Conservation (phyloP, 1,140 invertebrate genomes). For the Drosophila chauvacae region DNA sequence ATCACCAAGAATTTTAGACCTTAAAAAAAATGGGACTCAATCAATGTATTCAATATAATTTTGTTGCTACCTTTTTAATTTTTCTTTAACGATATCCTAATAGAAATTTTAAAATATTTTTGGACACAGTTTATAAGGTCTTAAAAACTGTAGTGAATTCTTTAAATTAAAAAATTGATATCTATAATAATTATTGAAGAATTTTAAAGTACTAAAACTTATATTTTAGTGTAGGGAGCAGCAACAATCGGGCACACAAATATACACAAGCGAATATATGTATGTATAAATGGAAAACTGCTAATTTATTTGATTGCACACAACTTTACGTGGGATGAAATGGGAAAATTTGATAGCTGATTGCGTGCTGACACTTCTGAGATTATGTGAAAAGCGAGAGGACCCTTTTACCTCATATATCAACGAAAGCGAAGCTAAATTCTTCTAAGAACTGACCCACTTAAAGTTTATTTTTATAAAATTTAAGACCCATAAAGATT, state of each 20-base stretch:
- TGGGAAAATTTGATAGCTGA: constrained; percentile 7
- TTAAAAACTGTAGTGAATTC: too few relatives aligned
- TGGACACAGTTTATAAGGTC: too few relatives aligned
- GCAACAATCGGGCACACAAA: neutral
- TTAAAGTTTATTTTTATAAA: constrained; percentile 10
- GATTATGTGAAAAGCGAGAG: constrained; percentile 1
- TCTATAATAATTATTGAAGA: too few relatives aligned
- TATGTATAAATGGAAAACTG: neutral
- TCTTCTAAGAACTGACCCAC: constrained; percentile 7
- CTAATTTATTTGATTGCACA: constrained; percentile 21
- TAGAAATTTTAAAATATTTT: too few relatives aligned
- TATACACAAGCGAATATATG: neutral
- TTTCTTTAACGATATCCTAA: too few relatives aligned
- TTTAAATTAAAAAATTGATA: too few relatives aligned
- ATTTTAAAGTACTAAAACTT: neutral
- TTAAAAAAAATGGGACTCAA: too few relatives aligned
- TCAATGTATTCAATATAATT: too few relatives aligned
- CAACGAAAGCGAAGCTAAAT: neutral
- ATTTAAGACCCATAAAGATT: constrained; percentile 1
- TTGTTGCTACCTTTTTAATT: too few relatives aligned
- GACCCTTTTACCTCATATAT: constrained; percentile 4
- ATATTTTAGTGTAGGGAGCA: neutral
- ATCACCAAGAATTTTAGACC: too few relatives aligned
- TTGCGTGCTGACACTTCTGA: constrained; percentile 17
- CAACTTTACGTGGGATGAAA: constrained; percentile 21